Evolutionary conservation across 1,140 invertebrate species (phyloP).

Genomic region (Drosophila kepulauana): DNA sequence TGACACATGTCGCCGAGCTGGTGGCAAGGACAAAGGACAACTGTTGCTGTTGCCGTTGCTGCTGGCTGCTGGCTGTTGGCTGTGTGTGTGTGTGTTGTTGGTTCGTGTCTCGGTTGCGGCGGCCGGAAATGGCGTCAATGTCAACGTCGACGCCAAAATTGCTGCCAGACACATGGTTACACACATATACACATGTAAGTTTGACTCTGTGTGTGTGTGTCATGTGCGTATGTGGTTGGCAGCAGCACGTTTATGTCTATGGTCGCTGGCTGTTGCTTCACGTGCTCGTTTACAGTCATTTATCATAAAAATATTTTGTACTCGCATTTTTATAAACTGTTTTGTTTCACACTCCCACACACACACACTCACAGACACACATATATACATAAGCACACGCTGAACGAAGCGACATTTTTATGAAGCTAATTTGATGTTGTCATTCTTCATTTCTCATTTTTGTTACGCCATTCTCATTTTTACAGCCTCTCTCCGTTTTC

Average conservation of each 20-base stretch:
- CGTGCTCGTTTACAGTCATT: slow-evolving; percentile 82
- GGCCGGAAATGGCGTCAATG: slow-evolving; percentile 81
- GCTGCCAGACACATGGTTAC: slow-evolving; percentile 49
- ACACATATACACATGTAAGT: slow-evolving; percentile 36
- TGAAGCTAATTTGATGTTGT: slow-evolving; percentile 83
- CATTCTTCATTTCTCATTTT: slow-evolving; percentile 82
- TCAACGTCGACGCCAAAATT: slow-evolving; percentile 79
- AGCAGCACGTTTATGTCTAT: slow-evolving; percentile 81
- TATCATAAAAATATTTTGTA: slow-evolving; percentile 83
- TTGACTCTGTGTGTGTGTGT: slow-evolving; percentile 34
- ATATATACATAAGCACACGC: background rate
- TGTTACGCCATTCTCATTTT: slow-evolving; percentile 77
- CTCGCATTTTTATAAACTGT: slow-evolving; percentile 82
- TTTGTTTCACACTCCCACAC: slow-evolving; percentile 69
- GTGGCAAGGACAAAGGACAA: slow-evolving; percentile 67
- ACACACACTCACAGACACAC: slow-evolving; percentile 20
- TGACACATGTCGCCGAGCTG: slow-evolving; percentile 71
- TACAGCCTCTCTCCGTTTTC: slow-evolving; percentile 41
- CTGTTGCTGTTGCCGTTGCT: slow-evolving; percentile 41
- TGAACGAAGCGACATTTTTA: slow-evolving; percentile 67
- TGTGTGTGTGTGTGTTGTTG: slow-evolving; percentile 16
- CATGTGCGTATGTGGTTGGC: slow-evolving; percentile 77
- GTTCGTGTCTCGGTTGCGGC: slow-evolving; percentile 53
- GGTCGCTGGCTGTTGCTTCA: slow-evolving; percentile 65
- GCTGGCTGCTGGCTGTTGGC: slow-evolving; percentile 14